A percentile compares a stretch with the other conserved stretches of the same genome.
These are phyloP conservation scores for Balanococcus diminutus DNA, from an alignment of 2,888 invertebrate species.

Conservation along the genomic window DNA sequence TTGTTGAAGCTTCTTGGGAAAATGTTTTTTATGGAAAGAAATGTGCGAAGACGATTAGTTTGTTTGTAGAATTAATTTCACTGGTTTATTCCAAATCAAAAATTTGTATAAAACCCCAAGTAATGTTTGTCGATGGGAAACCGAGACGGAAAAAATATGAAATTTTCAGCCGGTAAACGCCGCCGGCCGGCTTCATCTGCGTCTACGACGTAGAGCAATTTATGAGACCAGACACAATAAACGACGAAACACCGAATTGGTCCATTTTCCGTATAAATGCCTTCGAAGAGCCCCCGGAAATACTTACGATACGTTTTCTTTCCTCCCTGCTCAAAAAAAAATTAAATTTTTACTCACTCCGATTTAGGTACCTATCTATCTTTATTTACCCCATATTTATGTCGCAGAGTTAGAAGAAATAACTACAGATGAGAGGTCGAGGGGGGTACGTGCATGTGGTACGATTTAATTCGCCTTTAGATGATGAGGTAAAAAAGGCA, in stretches of 20 bases:
- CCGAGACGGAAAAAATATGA: slow-evolving; percentile 13
- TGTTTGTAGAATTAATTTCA: no score
- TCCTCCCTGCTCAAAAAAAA: not conserved
- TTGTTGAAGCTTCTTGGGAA: no score
- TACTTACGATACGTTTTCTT: not conserved
- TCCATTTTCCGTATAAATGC: slow-evolving; percentile 23
- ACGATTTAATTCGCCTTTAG: not conserved
- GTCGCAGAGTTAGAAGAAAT: not conserved
- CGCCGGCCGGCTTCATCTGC: not conserved
- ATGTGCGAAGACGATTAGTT: no score
- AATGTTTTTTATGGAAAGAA: no score
- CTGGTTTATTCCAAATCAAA: no score
- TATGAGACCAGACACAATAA: slow-evolving; percentile 10
- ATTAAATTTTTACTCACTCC: not conserved
- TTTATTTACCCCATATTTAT: not conserved
- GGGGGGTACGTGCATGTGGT: not conserved
- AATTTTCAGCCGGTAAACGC: slow-evolving; percentile 29
- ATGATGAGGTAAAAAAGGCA: not conserved
- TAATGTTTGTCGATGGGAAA: not conserved
- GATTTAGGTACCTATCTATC: not conserved
- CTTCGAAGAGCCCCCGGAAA: slow-evolving; percentile 25
- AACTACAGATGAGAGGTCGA: not conserved
- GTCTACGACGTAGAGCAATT: not conserved
- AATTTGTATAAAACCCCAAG: no score
- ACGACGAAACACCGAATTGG: slow-evolving; percentile 26